Conservation (phyloP, 2,797 vertebrate genomes). For the Micropoecilia bifurca region DNA sequence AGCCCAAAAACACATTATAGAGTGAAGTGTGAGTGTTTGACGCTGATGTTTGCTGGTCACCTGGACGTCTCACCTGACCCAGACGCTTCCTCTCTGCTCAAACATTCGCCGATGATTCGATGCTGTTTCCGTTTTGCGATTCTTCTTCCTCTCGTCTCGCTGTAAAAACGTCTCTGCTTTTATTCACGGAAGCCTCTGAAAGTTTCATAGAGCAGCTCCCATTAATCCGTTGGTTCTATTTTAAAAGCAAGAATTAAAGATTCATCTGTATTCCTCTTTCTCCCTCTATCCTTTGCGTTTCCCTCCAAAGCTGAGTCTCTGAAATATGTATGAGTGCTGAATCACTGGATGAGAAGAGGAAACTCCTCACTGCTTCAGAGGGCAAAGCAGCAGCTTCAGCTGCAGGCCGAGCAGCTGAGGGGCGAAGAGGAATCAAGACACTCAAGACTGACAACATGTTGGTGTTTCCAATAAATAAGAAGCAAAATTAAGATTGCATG, state of each 20-base stretch:
- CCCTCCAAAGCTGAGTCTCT: conserved; percentile 36
- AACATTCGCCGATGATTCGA: not conserved
- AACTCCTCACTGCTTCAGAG: conserved; percentile 28
- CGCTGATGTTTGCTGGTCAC: too few relatives aligned
- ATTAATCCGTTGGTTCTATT: conserved; percentile 66
- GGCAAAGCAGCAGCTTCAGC: conserved; percentile 2
- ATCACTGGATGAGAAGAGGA: conserved; percentile 64
- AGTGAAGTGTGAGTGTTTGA: too few relatives aligned
- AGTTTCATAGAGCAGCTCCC: conserved; percentile 62
- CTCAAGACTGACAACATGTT: not conserved
- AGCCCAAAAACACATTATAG: too few relatives aligned
- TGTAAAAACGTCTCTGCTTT: conserved; percentile 27
- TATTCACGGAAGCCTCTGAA: conserved; percentile 59
- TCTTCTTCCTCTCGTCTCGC: not conserved
- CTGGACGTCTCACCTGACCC: conserved; percentile 3
- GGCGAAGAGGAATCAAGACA: not conserved
- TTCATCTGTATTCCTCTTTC: conserved; percentile 46
- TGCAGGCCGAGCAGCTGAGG: not conserved
- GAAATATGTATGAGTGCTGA: conserved; percentile 79
- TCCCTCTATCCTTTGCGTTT: conserved; percentile 4
- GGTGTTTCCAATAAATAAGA: too few relatives aligned
- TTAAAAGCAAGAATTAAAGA: conserved; percentile 78
- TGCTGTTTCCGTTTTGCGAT: conserved; percentile 1
- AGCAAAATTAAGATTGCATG: too few relatives aligned
- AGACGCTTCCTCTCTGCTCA: not conserved